Evolutionary conservation across 2,888 invertebrate species (phyloP).

Genomic region (Priapulus caudatus): DNA sequence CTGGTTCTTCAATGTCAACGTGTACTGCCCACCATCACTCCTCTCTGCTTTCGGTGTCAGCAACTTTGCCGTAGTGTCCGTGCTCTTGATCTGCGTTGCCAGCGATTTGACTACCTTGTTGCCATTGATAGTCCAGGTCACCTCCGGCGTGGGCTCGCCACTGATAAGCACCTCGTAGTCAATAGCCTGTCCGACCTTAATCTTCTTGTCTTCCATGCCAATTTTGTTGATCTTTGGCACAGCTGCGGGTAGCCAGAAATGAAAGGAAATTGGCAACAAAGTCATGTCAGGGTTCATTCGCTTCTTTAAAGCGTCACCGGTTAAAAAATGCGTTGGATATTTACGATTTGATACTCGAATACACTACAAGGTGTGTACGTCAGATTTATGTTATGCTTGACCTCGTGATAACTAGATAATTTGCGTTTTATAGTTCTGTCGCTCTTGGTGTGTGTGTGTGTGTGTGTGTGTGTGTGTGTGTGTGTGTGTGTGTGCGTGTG

Average conservation of each 20-base stretch:
- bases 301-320: too few species aligned
- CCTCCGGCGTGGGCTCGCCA: neutral
- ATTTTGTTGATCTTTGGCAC: neutral
- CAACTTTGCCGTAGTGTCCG: constrained; percentile 71
- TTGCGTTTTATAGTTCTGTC: too few species aligned
- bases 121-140: neutral
- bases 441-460: too few species aligned
- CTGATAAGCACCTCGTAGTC: neutral
- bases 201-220: constrained; percentile 1
- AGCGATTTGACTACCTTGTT: neutral
- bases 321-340: too few species aligned
- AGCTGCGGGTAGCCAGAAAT: neutral
- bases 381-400: too few species aligned
- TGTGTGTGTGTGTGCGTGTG: too few species aligned
- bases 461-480: too few species aligned
- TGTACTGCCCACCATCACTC: constrained; percentile 69
- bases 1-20: constrained; percentile 67
- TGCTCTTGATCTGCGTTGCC: constrained; percentile 51
- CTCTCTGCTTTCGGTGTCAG: constrained; percentile 71
- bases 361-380: too few species aligned
- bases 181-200: neutral
- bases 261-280: too few species aligned
- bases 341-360: too few species aligned
- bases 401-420: too few species aligned
- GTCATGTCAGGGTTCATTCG: too few species aligned